These are phyloP conservation scores for Ecliptopera silaceata DNA, from an alignment of 2,888 invertebrate genomes.

Conservation along the genomic window DNA sequence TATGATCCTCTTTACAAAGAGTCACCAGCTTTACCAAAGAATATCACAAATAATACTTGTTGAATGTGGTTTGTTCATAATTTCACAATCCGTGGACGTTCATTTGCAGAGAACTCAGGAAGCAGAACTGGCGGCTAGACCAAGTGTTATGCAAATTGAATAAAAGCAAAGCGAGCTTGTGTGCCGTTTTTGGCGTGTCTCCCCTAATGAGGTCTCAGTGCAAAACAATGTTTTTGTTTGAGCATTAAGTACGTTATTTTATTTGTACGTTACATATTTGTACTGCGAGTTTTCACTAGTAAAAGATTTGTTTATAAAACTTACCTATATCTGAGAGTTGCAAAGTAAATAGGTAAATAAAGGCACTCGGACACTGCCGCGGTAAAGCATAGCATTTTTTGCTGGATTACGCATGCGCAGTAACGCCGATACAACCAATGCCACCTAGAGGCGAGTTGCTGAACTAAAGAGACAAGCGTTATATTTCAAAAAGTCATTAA, in stretches of 20 bases:
- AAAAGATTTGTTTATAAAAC: neutral
- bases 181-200: slow-evolving; percentile 2
- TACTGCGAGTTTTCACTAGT: neutral
- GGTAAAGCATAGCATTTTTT: too few relatives aligned
- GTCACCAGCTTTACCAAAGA: too few relatives aligned
- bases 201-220: slow-evolving; percentile 11
- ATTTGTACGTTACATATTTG: neutral
- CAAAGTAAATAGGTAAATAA: too few relatives aligned
- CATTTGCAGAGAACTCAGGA: neutral
- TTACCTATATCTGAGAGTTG: too few relatives aligned
- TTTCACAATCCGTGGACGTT: neutral
- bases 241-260: neutral
- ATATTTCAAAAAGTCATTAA: too few relatives aligned
- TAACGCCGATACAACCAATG: too few relatives aligned
- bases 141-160: slow-evolving; percentile 3
- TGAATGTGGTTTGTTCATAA: neutral
- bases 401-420: too few relatives aligned
- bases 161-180: neutral
- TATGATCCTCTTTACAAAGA: too few relatives aligned
- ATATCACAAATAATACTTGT: too few relatives aligned
- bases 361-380: too few relatives aligned
- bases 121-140: neutral
- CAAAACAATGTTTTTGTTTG: slow-evolving; percentile 8
- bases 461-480: too few relatives aligned
- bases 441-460: too few relatives aligned